Conservation (phyloP, 2,888 invertebrate genomes). For the Archips crataeganus region DNA sequence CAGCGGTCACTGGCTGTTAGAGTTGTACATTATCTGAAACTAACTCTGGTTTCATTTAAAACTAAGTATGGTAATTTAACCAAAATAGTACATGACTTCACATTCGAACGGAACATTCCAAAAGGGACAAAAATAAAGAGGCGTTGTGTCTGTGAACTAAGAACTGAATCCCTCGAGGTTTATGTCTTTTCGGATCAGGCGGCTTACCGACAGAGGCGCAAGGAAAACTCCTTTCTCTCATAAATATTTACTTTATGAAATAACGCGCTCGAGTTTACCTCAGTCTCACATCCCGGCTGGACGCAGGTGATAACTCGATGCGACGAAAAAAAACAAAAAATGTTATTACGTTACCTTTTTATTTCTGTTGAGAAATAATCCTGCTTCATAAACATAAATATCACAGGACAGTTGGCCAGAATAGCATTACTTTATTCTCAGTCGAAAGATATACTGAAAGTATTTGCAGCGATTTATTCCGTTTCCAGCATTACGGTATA, state of each 20-base stretch:
- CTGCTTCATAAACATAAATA: slow-evolving; percentile 40
- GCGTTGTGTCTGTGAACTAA: slow-evolving; percentile 79
- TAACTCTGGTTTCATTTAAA: slow-evolving; percentile 2
- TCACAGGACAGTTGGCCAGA: slow-evolving; percentile 24
- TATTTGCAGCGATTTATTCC: not conserved
- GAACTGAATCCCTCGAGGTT: slow-evolving; percentile 81
- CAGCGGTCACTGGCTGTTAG: not conserved
- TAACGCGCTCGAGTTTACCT: slow-evolving; percentile 76
- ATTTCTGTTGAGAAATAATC: slow-evolving; percentile 50
- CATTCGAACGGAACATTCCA: slow-evolving; percentile 48
- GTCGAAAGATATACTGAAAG: slow-evolving; percentile 1
- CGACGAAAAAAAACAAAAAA: slow-evolving; percentile 65
- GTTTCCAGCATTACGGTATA: not conserved
- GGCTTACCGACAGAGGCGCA: slow-evolving; percentile 78
- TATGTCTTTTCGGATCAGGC: slow-evolving; percentile 83
- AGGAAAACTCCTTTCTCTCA: slow-evolving; percentile 78
- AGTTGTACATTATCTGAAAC: not conserved
- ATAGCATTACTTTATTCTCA: slow-evolving; percentile 23
- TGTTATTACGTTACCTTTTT: slow-evolving; percentile 52
- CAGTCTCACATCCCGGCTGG: slow-evolving; percentile 71
- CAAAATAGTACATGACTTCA: slow-evolving; percentile 34
- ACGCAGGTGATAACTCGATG: slow-evolving; percentile 73
- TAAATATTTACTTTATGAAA: slow-evolving; percentile 86
- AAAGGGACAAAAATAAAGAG: slow-evolving; percentile 65
- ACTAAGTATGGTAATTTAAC: slow-evolving; percentile 1